These are phyloP conservation scores for Drosophila teissieri DNA, from an alignment of 1,140 invertebrate genomes.

Conservation along the genomic window DNA sequence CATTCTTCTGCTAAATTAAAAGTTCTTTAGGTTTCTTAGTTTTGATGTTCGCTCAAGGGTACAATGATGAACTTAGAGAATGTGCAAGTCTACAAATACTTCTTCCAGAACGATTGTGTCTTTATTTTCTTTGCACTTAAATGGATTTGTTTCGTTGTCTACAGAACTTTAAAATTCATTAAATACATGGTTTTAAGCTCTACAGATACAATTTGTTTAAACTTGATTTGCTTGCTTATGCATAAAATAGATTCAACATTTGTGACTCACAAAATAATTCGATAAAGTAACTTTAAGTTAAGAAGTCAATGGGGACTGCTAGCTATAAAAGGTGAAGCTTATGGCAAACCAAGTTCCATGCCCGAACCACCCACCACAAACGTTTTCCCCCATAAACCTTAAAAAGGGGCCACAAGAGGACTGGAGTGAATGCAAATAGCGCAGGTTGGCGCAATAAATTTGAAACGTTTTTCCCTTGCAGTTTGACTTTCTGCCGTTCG, in stretches of 20 bases:
- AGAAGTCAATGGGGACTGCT: not conserved
- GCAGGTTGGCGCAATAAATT: slow-evolving; percentile 66
- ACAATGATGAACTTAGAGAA: not conserved
- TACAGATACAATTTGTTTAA: too few relatives aligned
- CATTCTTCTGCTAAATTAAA: slow-evolving; percentile 1
- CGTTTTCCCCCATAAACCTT: slow-evolving; percentile 20
- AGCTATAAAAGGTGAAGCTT: slow-evolving; percentile 1
- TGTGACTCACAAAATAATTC: too few relatives aligned
- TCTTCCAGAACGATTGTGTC: too few relatives aligned
- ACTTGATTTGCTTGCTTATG: too few relatives aligned
- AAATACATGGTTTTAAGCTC: too few relatives aligned
- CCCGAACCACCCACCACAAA: slow-evolving; percentile 12
- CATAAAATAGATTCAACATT: too few relatives aligned
- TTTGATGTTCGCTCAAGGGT: not conserved
- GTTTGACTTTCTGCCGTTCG: slow-evolving; percentile 61
- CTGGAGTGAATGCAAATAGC: slow-evolving; percentile 55
- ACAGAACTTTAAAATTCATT: too few relatives aligned
- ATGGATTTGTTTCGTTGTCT: too few relatives aligned
- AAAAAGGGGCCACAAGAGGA: slow-evolving; percentile 12
- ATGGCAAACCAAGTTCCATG: not conserved
- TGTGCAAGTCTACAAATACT: not conserved
- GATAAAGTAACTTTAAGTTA: too few relatives aligned
- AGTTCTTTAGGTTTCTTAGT: slow-evolving; percentile 13
- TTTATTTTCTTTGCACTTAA: too few relatives aligned
- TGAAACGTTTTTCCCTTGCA: slow-evolving; percentile 70